A percentile compares a stretch with the other conserved stretches of the same genome.
Conservation (phyloP, 2,113 vertebrate genomes). For the Speoplatyrhinus poulsoni region DNA sequence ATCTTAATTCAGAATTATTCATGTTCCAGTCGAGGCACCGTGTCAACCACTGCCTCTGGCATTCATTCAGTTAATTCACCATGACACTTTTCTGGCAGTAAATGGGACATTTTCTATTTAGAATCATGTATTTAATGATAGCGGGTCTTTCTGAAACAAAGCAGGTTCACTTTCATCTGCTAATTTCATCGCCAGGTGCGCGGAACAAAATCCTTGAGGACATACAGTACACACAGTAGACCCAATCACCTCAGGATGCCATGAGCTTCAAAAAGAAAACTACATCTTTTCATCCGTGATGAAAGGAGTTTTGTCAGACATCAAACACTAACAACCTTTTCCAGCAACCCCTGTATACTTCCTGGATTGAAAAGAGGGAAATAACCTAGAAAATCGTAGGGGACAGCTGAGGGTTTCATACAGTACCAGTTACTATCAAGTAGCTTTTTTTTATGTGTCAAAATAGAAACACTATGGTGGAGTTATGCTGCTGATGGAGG, state of each 20-base stretch:
- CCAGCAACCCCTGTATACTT: constrained; percentile 51
- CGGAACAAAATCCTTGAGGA: constrained; percentile 34
- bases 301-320: constrained; percentile 39
- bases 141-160: constrained; percentile 33
- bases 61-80: constrained; percentile 32
- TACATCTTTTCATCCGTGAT: constrained; percentile 57
- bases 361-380: constrained; percentile 30
- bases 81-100: constrained; percentile 31
- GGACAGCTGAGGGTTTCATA: constrained; percentile 8
- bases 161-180: constrained; percentile 32
- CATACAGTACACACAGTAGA: constrained; percentile 29
- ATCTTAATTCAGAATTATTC: constrained; percentile 66
- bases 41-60: constrained; percentile 22
- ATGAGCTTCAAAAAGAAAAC: constrained; percentile 59
- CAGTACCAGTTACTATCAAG: constrained; percentile 3
- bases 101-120: constrained; percentile 18
- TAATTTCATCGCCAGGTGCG: constrained; percentile 44
- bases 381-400: constrained; percentile 16
- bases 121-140: constrained; percentile 17
- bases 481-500: constrained; percentile 40
- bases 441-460: constrained; percentile 28
- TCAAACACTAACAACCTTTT: constrained; percentile 10
- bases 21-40: constrained; percentile 37
- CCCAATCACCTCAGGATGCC: constrained; percentile 58
- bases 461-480: constrained; percentile 24